Evolutionary conservation across 2,113 vertebrate species (phyloP), one percentile per base, ranked within the genome.

Genomic region (Myrmophylax atrothorax): DNA sequence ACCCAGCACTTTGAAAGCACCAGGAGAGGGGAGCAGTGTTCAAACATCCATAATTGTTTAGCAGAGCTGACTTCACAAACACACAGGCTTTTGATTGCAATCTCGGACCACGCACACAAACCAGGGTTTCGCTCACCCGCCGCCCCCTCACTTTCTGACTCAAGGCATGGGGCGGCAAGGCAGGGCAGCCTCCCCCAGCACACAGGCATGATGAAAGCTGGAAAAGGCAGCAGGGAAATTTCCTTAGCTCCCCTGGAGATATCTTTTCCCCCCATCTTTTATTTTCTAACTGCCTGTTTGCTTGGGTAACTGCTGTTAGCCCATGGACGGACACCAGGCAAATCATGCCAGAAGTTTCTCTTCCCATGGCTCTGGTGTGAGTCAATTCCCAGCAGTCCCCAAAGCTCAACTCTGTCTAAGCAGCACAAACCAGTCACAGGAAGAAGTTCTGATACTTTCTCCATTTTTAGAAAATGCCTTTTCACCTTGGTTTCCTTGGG

Each of bases 121-220:
- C 5, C 47, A 33, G 68, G 50, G 90, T 90, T 94, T 92, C 38
- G 12, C 49, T 91, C 56, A 7, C 35, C 73, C 5, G 0, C 89
- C 77, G 1, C 86, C 87, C 77, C 79, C 88, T 87, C 87, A 53
- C 91, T 93, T 89, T 95, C 86, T 79, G 91, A 46, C 88, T 96
- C 22, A 90, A 86, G 89, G 95, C 70, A 46, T 23, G 31, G 58
- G 64, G 47, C 6, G 4, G 67, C 0, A 2, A 74, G 88, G 81
- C 74, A 92, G 37, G 72, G 81, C 78, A 74, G 84, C 89, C 89
- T 94, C 62, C 88, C 64, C 53, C 4, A 0, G 56, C 5, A 6
- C 74, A 64, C 28, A 79, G 33, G 40, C 68, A 3, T 0, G 4
- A 87, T 50, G 50, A 84, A 89, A 96, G 77, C 50, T 55, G 35